Evolutionary conservation across 2,888 invertebrate genomes (phyloP).

Genomic region (Toxonevra muliebris): DNA sequence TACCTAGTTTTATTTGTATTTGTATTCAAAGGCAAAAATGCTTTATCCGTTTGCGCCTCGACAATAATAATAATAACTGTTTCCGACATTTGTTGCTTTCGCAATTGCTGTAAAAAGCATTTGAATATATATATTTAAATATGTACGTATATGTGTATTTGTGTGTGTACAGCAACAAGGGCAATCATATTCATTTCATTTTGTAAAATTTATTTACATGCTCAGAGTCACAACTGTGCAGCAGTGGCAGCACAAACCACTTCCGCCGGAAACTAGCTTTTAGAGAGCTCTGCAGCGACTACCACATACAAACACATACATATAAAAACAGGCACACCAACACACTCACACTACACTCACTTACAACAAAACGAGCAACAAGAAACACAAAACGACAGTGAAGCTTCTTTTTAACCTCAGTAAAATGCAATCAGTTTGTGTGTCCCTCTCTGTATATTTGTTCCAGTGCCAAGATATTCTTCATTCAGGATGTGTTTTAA

Average conservation of each 20-base stretch:
- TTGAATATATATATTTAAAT: no score
- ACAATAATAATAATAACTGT: conserved; percentile 47
- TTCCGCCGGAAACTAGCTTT: conserved; percentile 58
- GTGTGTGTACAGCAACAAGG: conserved; percentile 34
- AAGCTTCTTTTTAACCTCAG: conserved; percentile 44
- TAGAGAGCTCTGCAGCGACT: conserved; percentile 44
- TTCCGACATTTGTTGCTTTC: conserved; percentile 44
- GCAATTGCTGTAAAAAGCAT: background rate
- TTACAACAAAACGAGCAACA: no score
- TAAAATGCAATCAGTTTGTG: background rate
- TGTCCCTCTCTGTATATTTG: background rate
- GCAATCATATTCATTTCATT: conserved; percentile 59
- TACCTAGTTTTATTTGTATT: no score
- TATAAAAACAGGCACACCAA: no score
- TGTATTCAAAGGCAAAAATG: no score
- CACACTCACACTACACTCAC: no score
- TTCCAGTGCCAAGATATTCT: conserved; percentile 14
- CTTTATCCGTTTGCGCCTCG: no score
- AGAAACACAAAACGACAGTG: conserved; percentile 10
- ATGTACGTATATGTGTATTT: background rate
- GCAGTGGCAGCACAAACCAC: conserved; percentile 43
- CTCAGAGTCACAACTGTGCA: conserved; percentile 16
- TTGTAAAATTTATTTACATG: conserved; percentile 56
- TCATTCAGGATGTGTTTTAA: conserved; percentile 17
- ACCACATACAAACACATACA: no score